Evolutionary conservation across 2,797 vertebrate species (phyloP).

Genomic region (Acanthornis magna): DNA sequence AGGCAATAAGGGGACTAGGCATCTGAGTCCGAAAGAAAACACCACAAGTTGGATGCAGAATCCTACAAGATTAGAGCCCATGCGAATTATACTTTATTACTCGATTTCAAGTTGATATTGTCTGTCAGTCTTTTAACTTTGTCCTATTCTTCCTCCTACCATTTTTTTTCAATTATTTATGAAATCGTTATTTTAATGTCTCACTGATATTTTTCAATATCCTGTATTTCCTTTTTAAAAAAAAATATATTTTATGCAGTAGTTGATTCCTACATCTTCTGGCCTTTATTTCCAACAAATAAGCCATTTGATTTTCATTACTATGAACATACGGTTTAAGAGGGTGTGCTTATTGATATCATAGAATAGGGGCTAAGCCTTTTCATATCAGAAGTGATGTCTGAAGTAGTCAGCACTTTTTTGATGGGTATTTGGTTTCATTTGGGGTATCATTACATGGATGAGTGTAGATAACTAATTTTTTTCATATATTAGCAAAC

Average conservation of each 20-base stretch:
- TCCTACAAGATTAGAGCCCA: neutral
- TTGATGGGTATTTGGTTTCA: neutral
- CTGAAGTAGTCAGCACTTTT: neutral
- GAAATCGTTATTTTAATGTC: neutral
- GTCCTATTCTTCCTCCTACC: neutral
- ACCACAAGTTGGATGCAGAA: neutral
- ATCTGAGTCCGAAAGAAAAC: neutral
- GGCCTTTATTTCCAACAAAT: neutral
- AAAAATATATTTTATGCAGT: neutral
- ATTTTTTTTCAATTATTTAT: neutral
- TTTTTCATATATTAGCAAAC: neutral
- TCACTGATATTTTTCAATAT: neutral
- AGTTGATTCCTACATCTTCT: neutral
- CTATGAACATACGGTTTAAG: neutral
- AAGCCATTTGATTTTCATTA: neutral
- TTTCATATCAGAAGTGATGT: neutral
- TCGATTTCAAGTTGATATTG: neutral
- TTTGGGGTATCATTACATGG: neutral
- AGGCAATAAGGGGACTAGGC: neutral
- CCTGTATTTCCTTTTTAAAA: neutral
- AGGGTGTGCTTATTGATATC: fast-evolving
- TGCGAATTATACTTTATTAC: neutral
- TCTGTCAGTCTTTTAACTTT: neutral
- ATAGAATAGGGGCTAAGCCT: neutral
- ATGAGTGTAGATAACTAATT: neutral